Percentiles rank a stretch among this genome's conserved stretches.
Evolutionary conservation across 2,797 vertebrate genomes (phyloP).

Genomic region (Natrix natrix): DNA sequence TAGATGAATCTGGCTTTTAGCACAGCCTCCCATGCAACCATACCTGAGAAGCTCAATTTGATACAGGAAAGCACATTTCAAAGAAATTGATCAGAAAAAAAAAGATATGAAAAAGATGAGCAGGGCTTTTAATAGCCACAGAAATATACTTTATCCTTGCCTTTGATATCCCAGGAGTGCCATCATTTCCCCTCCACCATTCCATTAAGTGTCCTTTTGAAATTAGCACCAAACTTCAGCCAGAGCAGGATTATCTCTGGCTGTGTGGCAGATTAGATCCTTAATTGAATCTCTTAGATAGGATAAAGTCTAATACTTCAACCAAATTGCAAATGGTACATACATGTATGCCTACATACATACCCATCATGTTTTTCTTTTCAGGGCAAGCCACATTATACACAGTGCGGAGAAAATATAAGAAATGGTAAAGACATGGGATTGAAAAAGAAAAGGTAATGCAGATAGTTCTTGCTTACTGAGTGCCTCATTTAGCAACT

Average conservation of each 20-base stretch:
- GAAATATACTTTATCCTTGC: neutral
- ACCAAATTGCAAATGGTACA: neutral
- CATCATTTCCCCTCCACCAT: neutral
- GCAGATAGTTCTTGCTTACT: neutral
- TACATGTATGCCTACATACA: neutral
- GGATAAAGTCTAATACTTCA: neutral
- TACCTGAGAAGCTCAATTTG: neutral
- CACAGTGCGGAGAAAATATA: neutral
- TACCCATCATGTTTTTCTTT: neutral
- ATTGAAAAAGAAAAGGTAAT: neutral
- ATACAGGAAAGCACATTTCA: neutral
- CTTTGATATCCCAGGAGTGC: neutral
- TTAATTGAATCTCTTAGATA: neutral
- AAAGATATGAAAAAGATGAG: neutral
- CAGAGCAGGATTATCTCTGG: neutral
- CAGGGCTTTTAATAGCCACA: neutral
- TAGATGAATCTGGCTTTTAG: neutral
- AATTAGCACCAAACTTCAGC: neutral
- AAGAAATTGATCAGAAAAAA: neutral
- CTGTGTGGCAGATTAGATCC: neutral
- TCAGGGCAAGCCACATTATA: neutral
- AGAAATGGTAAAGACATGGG: neutral
- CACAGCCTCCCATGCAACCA: neutral
- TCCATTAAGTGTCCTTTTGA: neutral
- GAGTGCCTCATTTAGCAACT: neutral